Evolutionary conservation across 2,113 vertebrate species (phyloP).

Genomic region (Platysteira castanea): DNA sequence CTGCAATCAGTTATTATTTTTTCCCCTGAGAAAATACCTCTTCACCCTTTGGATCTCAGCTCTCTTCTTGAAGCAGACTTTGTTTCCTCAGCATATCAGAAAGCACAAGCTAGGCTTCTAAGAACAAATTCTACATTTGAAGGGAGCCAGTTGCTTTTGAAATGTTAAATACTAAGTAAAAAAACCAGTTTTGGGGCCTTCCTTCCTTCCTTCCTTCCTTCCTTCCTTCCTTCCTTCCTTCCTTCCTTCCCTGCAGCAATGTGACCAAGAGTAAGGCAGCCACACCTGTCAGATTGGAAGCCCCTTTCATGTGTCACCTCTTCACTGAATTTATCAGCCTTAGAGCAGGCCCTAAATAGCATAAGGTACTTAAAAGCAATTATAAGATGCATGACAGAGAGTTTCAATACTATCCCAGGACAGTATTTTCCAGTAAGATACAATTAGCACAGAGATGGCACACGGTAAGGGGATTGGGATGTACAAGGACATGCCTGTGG

Average conservation of each 20-base stretch:
- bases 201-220: neutral
- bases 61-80: neutral
- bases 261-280: neutral
- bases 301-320: neutral
- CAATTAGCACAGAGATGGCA: neutral
- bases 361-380: neutral
- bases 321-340: neutral
- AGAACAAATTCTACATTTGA: neutral
- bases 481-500: no score
- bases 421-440: neutral
- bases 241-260: neutral
- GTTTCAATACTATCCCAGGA: neutral
- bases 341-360: neutral
- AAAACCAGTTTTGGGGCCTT: neutral
- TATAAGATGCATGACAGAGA: neutral
- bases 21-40: neutral
- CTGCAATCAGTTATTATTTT: neutral
- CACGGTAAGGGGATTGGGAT: rapidly evolving
- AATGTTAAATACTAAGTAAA: neutral
- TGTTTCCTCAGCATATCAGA: neutral
- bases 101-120: neutral
- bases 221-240: neutral
- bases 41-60: neutral
- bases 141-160: neutral
- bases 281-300: neutral